phyloP scores from a whole-genome alignment of 1,140 invertebrate species.

The Diuraphis noxia region DNA sequence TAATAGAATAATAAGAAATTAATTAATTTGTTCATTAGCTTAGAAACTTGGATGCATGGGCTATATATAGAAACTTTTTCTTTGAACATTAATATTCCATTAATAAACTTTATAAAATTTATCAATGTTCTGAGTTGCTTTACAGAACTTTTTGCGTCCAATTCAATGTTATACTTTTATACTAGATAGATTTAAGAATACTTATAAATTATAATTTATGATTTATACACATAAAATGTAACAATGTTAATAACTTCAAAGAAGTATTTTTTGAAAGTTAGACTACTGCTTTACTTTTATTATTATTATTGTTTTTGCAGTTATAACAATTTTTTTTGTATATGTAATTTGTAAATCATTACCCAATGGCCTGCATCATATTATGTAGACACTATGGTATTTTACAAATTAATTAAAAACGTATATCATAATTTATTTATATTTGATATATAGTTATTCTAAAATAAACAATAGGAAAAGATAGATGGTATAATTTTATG shows the following conservation, averaged over 20 bases:
- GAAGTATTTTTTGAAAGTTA: neutral
- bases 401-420: neutral
- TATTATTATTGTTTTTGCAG: neutral
- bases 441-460: neutral
- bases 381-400: neutral
- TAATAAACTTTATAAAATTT: constrained; percentile 12
- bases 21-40: neutral
- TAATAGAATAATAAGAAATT: constrained; percentile 2
- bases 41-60: neutral
- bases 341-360: neutral
- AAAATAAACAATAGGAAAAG: neutral
- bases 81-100: constrained; percentile 10
- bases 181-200: neutral
- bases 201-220: neutral
- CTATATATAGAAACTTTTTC: neutral
- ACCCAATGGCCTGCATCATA: neutral
- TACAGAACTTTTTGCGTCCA: neutral
- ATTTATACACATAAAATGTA: constrained; percentile 1
- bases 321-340: neutral
- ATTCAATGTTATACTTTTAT: neutral
- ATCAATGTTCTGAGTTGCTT: neutral
- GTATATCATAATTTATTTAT: neutral
- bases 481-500: neutral
- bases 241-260: neutral
- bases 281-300: neutral